Evolutionary conservation across 2,113 vertebrate species (phyloP), one percentile per base, ranked within the genome.

Genomic region (Xerus inauris): DNA sequence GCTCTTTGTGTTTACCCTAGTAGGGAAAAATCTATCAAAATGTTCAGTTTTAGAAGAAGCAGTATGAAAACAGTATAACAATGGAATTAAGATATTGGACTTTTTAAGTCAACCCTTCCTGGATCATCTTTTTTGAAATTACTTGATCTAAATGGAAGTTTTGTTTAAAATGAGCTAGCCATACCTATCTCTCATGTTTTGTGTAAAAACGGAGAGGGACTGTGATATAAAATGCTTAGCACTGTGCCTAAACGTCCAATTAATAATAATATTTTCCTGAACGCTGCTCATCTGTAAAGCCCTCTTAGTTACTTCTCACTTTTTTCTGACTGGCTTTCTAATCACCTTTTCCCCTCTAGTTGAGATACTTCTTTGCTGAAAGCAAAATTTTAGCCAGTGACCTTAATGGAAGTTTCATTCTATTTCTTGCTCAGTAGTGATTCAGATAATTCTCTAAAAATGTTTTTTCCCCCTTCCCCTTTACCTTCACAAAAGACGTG

Each of bases 351-450:
- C 3, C 28, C 8, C 16, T 54, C 11, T 45, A 59, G 4, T 73
- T 65, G 32, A 87, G 28, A 86, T 54, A 0, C 8, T 69, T 93
- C 45, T 86, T 97, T 88, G 49, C 38, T 94, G 82, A 94, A 95
- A 77, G 38, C 22, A 92, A 64, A 83, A 86, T 81, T 94, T 92
- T 92, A 82, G 20, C 51, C 42, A 59, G 42, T 92, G 76, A 81
- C 19, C 64, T 92, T 94, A 92, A 51, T 59, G 14, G n/a, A 88
- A 89, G 17, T 73, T 95, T 79, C 51, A n/a, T 94, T 95, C 47
- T 85, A 1, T 92, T 67, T 90, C n/a, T 54, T 94, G 92, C 67
- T 17, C 12, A 54, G 76, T 89, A 26, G 26, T 76, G 32, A 89
- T 91, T 96, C 42, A 85, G 62, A 45, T 59, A 73, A 24, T 94